Evolutionary conservation across 2,797 vertebrate species (phyloP), one percentile per base, ranked within the genome.

Genomic region (Hapalemur alaotrensis): DNA sequence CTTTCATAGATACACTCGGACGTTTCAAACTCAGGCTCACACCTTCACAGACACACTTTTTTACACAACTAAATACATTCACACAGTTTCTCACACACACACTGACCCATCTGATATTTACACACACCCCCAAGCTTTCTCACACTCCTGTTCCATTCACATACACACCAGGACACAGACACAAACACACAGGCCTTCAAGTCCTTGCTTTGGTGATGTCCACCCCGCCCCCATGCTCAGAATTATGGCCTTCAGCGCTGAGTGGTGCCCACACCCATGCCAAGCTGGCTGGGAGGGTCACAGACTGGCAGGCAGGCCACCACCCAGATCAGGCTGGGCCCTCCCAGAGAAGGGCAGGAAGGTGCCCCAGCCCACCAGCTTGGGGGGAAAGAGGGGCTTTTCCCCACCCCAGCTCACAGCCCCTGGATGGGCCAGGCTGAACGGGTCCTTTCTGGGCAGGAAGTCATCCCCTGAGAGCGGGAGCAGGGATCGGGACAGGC

Each of bases 271-370:
- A 97, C 96, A 93, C 94, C 96, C 97, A 89, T 97, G 96, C 97
- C 98, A 97, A 90, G 95, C 93, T 97, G 97, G 96, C 97, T 96
- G 83, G 97, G 96, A 98, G 69, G 93, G 78, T 92, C 95, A 89
- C 57, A 80, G 88, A 57, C 90, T 57, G 86, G 86, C 89, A 90
- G 93, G 76, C 91, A 0, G 79, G 93, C 79, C 95, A 93, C 93
- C 70, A 94, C 83, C 76, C 93, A 80, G 78, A 90, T 95, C 67
- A 69, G 28, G 52, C 88, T 28, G 28, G 50, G 70, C 73, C 72
- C 50, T 95, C 93, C 84, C 88, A 63, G 57, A 54, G 89, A 89
- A 78, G 73, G 52, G 43, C 61, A 67, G 70, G 32, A 54, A 82
- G 72, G 73, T 75, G 80, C 25, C 95, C 63, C 48, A 28, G 73